Evolutionary conservation across 2,797 vertebrate genomes (phyloP), one percentile per base, ranked within the genome.

Genomic region (Morelia viridis): DNA sequence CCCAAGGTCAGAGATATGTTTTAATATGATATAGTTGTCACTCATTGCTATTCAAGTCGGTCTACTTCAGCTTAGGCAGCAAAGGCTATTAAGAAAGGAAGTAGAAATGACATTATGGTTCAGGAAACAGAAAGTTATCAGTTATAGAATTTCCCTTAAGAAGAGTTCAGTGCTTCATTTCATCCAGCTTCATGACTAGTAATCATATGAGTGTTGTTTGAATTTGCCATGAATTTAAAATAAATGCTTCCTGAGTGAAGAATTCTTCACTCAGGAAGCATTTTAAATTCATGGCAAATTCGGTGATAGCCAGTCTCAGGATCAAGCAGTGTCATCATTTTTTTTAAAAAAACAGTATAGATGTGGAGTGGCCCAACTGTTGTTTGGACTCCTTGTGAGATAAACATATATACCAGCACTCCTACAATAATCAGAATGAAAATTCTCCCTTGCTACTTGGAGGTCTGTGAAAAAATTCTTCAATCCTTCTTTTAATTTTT

Each of bases 1-100:
- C 89, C 94, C 94, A 95, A 96, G 95, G 95, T 95, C 92, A 94
- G 93, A 94, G 95, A n/a, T 68, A 90, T 50, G 19, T 6, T 91
- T 3, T 90, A 57, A 15, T 58, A 65, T 56, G 87, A 93, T 87
- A 89, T 83, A 76, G 60, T 80, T 13, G 1, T 87, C 92, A 91
- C 65, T 57, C 92, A 91, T 92, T 76, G 90, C 50, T 85, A 92
- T 92, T 89, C 95, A 94, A 53, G 28, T 2, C 2, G 0, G 5
- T 41, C 26, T 92, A 28, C 60, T 94, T 56, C 58, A 93, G n/a
- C 50, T 50, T 46, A 46, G 62, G 64, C 0, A 0, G 24, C 87
- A 53, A 28, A 0, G 0, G 68, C 92, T 91, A 41, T 60, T 86
- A 53, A 61, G 58, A 10, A 85, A 85, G n/a, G 11, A 50, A 28